Conservation (phyloP, 1,140 invertebrate genomes). For the Eubasilissa regina region DNA sequence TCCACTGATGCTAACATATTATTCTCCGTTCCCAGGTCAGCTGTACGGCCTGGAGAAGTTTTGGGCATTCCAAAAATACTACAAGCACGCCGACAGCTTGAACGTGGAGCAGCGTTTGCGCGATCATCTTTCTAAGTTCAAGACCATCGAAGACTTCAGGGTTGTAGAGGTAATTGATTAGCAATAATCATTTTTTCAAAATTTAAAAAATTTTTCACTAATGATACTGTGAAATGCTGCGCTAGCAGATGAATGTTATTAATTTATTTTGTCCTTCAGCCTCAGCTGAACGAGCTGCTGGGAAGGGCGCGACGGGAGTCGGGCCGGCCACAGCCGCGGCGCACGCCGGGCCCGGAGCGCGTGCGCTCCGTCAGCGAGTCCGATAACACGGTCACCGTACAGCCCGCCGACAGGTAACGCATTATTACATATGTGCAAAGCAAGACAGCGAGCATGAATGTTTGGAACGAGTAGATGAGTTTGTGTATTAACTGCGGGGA, state of each 20-base stretch:
- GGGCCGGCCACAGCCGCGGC: constrained; percentile 46
- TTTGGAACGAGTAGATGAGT: too few species aligned
- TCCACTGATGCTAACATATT: too few species aligned
- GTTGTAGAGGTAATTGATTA: too few species aligned
- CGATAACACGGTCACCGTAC: constrained; percentile 42
- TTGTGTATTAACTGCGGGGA: too few species aligned
- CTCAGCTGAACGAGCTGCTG: constrained; percentile 58
- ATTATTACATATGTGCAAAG: too few species aligned
- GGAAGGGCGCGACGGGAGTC: constrained; percentile 47
- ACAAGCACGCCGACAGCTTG: constrained; percentile 84
- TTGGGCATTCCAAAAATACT: constrained; percentile 98
- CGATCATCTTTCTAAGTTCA: constrained; percentile 89
- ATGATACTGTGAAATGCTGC: too few species aligned
- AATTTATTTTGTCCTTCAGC: too few species aligned
- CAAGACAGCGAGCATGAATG: too few species aligned
- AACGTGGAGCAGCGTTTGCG: constrained; percentile 87
- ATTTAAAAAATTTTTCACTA: too few species aligned
- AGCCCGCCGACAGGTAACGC: background rate
- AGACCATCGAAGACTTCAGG: constrained; percentile 95
- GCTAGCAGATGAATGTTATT: too few species aligned
- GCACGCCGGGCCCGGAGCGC: constrained; percentile 50
- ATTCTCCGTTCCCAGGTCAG: constrained; percentile 79
- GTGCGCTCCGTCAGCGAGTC: constrained; percentile 53
- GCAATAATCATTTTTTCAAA: too few species aligned
- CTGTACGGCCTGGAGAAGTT: constrained; percentile 99